phyloP scores from a whole-genome alignment of 2,888 invertebrate species.

The Drosophila helvetica region DNA sequence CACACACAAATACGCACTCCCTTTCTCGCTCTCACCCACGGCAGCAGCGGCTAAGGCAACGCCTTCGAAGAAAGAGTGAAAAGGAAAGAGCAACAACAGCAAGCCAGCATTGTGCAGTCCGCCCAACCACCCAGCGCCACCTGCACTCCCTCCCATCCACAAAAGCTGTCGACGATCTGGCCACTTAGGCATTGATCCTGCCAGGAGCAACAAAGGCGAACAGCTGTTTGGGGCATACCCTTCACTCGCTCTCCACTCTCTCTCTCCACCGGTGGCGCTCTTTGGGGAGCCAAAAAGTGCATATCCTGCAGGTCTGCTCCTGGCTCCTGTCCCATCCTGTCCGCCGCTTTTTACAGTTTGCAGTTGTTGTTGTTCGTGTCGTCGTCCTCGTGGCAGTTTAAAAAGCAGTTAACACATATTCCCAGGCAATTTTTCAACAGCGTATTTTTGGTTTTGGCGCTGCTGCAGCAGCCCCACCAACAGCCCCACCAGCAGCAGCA shows the following conservation, averaged over 20 bases:
- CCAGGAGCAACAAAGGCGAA: conserved; percentile 45
- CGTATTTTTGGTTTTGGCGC: conserved; percentile 74
- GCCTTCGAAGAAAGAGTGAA: conserved; percentile 74
- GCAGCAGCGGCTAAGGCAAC: conserved; percentile 75
- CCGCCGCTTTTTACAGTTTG: conserved; percentile 26
- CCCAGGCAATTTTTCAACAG: conserved; percentile 82
- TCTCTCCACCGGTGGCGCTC: background rate
- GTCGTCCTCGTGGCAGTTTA: conserved; percentile 81
- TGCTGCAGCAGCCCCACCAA: conserved; percentile 26
- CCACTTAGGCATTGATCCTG: conserved; percentile 74
- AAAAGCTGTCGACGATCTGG: conserved; percentile 58
- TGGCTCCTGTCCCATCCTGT: conserved; percentile 16
- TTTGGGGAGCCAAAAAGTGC: conserved; percentile 44
- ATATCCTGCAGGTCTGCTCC: conserved; percentile 58
- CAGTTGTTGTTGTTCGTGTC: conserved; percentile 55
- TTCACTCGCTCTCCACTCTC: conserved; percentile 11
- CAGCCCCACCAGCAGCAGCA: background rate
- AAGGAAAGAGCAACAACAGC: conserved; percentile 9
- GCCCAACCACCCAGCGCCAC: conserved; percentile 18
- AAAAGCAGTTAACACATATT: conserved; percentile 84
- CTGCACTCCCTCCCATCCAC: too few relatives aligned
- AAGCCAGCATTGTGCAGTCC: background rate
- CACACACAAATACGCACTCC: conserved; percentile 21
- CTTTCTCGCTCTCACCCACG: conserved; percentile 38
- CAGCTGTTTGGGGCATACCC: conserved; percentile 55